Percentiles rank a stretch among this genome's conserved stretches.
Evolutionary conservation across 2,888 invertebrate genomes (phyloP).

Genomic region (Anoncus sp.): DNA sequence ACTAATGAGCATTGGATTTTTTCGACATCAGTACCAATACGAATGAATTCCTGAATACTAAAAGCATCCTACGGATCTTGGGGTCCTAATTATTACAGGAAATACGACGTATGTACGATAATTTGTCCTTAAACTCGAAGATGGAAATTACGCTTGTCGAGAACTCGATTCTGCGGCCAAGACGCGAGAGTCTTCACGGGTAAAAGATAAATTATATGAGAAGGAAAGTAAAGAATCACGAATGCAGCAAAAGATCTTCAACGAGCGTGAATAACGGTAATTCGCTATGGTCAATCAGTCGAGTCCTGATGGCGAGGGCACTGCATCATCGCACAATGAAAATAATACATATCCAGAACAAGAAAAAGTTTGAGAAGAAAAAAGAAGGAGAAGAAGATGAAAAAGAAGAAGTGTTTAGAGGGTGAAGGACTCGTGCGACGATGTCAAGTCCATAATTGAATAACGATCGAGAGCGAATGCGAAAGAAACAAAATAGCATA

Average conservation of each 20-base stretch:
- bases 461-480: constrained; percentile 43
- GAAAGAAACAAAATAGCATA: constrained; percentile 16
- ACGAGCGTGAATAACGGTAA: constrained; percentile 73
- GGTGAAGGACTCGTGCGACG: constrained; percentile 48
- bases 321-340: constrained; percentile 49
- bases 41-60: not conserved
- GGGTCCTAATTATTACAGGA: not conserved
- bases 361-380: constrained; percentile 20
- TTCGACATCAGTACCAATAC: too few relatives aligned
- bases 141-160: constrained; percentile 7
- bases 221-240: constrained; percentile 20
- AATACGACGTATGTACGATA: not conserved
- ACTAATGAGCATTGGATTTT: not conserved
- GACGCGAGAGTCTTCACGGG: not conserved
- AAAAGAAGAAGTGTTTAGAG: constrained; percentile 33
- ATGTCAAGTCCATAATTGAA: constrained; percentile 48
- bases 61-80: not conserved
- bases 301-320: constrained; percentile 61
- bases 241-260: constrained; percentile 46
- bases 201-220: not conserved
- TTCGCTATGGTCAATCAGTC: constrained; percentile 73
- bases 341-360: constrained; percentile 60
- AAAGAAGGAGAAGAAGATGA: constrained; percentile 15
- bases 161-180: not conserved
- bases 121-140: not conserved